These are phyloP conservation scores for Ellobius talpinus DNA, from an alignment of 2,113 vertebrate species.

Conservation along the genomic window DNA sequence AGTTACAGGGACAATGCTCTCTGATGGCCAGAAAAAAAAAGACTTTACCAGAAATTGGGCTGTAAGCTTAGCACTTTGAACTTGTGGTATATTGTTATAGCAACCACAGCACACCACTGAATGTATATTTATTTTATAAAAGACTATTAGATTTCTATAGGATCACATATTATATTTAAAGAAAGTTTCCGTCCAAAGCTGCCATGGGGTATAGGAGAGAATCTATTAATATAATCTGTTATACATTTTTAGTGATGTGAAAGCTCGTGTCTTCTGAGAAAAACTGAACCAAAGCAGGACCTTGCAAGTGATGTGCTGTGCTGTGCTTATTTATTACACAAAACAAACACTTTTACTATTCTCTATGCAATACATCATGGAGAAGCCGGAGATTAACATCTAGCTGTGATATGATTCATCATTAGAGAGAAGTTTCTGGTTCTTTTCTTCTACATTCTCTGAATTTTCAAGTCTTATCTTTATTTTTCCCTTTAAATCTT, in stretches of 20 bases:
- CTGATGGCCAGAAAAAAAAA: neutral
- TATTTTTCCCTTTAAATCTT: neutral
- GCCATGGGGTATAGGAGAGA: neutral
- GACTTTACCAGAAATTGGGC: no score
- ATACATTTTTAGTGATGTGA: neutral
- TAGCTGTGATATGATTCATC: neutral
- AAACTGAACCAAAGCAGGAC: neutral
- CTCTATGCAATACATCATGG: neutral
- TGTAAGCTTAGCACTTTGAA: neutral
- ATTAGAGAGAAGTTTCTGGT: neutral
- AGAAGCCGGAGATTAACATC: neutral
- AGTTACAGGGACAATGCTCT: neutral
- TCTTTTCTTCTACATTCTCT: neutral
- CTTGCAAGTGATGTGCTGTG: neutral
- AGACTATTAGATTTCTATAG: neutral
- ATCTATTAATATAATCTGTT: neutral
- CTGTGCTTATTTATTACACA: neutral
- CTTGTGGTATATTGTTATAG: neutral
- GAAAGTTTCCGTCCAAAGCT: neutral
- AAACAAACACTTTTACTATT: neutral
- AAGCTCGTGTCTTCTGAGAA: neutral
- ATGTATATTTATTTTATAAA: neutral
- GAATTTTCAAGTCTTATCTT: neutral
- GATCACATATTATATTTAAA: neutral
- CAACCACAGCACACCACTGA: neutral